These are phyloP conservation scores for Synergus gifuensis DNA, from an alignment of 2,888 invertebrate genomes.

Conservation along the genomic window DNA sequence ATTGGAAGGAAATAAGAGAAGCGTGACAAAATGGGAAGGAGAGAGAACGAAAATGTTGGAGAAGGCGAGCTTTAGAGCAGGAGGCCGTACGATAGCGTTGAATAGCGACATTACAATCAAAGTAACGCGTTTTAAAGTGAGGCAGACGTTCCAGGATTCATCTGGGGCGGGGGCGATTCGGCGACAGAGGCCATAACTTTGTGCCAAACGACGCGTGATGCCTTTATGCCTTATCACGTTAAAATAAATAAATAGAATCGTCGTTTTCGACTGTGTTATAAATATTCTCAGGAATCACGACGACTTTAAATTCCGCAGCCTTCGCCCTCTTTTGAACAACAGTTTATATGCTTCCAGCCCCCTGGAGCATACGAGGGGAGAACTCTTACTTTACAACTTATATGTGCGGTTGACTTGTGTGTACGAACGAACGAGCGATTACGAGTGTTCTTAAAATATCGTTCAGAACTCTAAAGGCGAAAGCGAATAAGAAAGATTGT, in stretches of 20 bases:
- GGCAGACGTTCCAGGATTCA: conserved; percentile 63
- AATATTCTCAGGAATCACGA: conserved; percentile 42
- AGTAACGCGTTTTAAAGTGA: conserved; percentile 72
- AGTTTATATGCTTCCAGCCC: conserved; percentile 24
- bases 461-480: conserved; percentile 34
- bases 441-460: conserved; percentile 55
- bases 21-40: conserved; percentile 42
- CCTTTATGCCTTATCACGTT: conserved; percentile 64
- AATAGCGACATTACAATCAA: conserved; percentile 70
- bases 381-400: conserved; percentile 53
- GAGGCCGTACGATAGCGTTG: conserved; percentile 61
- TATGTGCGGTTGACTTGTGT: conserved; percentile 55
- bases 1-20: conserved; percentile 32
- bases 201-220: conserved; percentile 66
- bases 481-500: conserved; percentile 42
- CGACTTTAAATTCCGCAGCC: conserved; percentile 39
- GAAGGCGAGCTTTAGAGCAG: conserved; percentile 49
- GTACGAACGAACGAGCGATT: conserved; percentile 55
- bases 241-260: conserved; percentile 65
- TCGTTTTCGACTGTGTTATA: conserved; percentile 45
- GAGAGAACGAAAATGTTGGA: conserved; percentile 31
- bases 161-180: conserved; percentile 55
- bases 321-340: conserved; percentile 20
- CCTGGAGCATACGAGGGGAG: conserved; percentile 37
- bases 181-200: conserved; percentile 59